These are phyloP conservation scores for Silurus lanzhouensis DNA, from an alignment of 2,797 vertebrate genomes.

Conservation along the genomic window DNA sequence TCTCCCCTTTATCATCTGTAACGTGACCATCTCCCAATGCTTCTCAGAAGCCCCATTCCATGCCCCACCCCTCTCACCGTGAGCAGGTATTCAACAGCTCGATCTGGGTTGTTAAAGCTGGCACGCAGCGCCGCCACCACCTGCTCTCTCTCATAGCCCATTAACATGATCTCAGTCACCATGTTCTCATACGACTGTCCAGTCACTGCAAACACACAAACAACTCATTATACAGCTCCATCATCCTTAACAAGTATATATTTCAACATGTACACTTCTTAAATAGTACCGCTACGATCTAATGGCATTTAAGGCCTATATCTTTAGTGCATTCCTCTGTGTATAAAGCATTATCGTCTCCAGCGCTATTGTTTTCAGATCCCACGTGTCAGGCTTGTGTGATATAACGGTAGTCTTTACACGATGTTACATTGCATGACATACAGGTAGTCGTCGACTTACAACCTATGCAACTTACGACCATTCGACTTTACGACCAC, in stretches of 20 bases:
- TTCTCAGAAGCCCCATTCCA: not conserved
- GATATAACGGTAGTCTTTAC: not conserved
- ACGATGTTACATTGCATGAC: not conserved
- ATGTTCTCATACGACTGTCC: constrained; percentile 95
- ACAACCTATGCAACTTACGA: too few relatives aligned
- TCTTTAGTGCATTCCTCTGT: not conserved
- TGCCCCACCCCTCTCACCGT: constrained; percentile 73
- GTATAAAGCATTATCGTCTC: not conserved
- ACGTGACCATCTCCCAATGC: not conserved
- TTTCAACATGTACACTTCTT: not conserved
- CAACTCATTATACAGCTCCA: not conserved
- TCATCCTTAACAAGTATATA: not conserved
- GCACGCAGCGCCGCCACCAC: constrained; percentile 92
- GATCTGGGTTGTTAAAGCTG: constrained; percentile 97
- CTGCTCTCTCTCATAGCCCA: constrained; percentile 94
- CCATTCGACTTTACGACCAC: too few relatives aligned
- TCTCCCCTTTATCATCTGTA: not conserved
- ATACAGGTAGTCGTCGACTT: too few relatives aligned
- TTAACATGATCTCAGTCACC: constrained; percentile 98
- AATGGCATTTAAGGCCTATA: not conserved
- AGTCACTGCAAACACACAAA: constrained; percentile 77
- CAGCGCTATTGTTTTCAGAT: too few relatives aligned
- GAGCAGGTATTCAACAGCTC: constrained; percentile 95
- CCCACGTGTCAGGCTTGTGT: not conserved
- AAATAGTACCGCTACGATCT: not conserved